Percentiles rank a stretch among this genome's conserved stretches.
phyloP scores from a whole-genome alignment of 2,113 vertebrate species.

The Saguinus midas region DNA sequence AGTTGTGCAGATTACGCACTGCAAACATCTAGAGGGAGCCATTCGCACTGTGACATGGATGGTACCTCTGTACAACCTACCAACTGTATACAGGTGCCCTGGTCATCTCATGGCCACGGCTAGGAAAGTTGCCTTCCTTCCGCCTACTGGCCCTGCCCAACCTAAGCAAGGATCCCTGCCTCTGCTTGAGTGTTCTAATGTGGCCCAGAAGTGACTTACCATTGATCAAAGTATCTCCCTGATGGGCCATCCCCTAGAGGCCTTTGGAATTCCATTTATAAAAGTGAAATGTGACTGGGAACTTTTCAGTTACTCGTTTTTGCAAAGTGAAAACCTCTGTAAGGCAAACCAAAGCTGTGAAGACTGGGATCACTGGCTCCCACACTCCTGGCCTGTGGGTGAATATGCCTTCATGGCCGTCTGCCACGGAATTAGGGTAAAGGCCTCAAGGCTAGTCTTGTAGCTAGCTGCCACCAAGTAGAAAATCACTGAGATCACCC shows the following conservation, averaged over 20 bases:
- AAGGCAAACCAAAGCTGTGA: neutral
- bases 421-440: neutral
- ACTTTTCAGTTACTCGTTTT: neutral
- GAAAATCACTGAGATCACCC: neutral
- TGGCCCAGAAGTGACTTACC: conserved; percentile 14
- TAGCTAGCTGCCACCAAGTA: neutral
- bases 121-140: neutral
- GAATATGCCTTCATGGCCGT: neutral
- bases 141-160: neutral
- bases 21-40: neutral
- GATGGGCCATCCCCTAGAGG: neutral
- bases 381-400: neutral
- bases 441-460: neutral
- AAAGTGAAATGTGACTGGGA: conserved; percentile 6
- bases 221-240: conserved; percentile 29
- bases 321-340: neutral
- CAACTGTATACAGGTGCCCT: neutral
- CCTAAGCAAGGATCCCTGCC: neutral
- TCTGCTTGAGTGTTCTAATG: conserved; percentile 51
- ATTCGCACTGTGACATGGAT: neutral
- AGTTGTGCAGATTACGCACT: neutral
- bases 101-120: neutral
- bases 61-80: neutral
- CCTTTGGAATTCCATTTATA: neutral
- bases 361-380: neutral